Percentiles rank a stretch among this genome's conserved stretches.
Evolutionary conservation across 1,140 invertebrate species (phyloP).

Genomic region (Streblospio benedicti): DNA sequence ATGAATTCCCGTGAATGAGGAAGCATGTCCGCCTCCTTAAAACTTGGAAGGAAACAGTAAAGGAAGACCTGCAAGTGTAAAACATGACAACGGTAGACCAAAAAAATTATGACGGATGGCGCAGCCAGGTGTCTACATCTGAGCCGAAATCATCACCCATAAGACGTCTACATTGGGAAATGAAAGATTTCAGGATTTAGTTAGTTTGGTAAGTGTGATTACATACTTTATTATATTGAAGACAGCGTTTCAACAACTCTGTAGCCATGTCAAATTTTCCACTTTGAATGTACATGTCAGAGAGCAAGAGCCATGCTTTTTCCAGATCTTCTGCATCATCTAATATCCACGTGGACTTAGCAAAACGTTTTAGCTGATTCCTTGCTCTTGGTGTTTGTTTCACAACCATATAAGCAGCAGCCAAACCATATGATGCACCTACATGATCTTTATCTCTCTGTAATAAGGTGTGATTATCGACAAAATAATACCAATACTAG

Average conservation of each 20-base stretch:
- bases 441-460: conserved; percentile 65
- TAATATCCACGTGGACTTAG: conserved; percentile 67
- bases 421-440: conserved; percentile 76
- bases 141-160: no score
- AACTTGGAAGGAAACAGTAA: no score
- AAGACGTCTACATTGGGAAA: no score
- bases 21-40: no score
- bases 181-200: neutral
- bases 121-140: no score
- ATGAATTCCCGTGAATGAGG: no score
- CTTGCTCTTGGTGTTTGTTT: conserved; percentile 82
- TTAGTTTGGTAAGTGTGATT: no score
- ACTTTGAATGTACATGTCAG: conserved; percentile 80
- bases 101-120: no score
- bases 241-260: conserved; percentile 67
- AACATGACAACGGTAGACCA: no score
- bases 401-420: conserved; percentile 73
- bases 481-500: no score
- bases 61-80: no score
- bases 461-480: no score
- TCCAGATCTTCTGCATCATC: conserved; percentile 84
- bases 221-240: conserved; percentile 78
- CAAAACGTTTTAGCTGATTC: conserved; percentile 82
- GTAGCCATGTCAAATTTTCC: conserved; percentile 77
- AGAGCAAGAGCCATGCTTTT: conserved; percentile 82